phyloP scores from a whole-genome alignment of 2,888 invertebrate species.

The Dryadula phaetusa region DNA sequence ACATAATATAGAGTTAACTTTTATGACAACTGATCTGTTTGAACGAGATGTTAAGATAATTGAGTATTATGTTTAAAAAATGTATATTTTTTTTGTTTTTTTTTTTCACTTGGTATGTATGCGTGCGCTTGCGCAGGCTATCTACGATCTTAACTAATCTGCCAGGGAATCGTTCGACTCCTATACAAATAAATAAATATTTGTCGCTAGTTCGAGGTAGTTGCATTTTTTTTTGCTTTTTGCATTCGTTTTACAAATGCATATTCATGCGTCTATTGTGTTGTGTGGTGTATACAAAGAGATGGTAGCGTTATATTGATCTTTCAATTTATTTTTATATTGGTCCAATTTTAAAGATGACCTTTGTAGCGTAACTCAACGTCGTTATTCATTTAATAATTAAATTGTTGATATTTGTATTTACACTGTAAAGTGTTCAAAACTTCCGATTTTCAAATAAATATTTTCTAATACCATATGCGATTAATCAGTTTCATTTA shows the following conservation, averaged over 20 bases:
- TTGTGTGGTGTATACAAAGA: too few species aligned
- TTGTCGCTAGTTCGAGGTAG: conserved; percentile 40
- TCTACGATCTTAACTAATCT: conserved; percentile 53
- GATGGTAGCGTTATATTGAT: too few species aligned
- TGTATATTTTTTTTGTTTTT: conserved; percentile 25
- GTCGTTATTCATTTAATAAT: too few species aligned
- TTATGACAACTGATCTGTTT: conserved; percentile 26
- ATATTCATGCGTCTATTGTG: too few species aligned
- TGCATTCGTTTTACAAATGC: background rate
- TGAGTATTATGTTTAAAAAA: conserved; percentile 11
- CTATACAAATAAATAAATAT: conserved; percentile 45
- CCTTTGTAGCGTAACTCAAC: too few species aligned
- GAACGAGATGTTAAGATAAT: conserved; percentile 28
- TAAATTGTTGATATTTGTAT: too few species aligned
- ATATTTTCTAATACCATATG: too few species aligned
- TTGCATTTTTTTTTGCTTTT: background rate
- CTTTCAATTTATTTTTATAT: too few species aligned
- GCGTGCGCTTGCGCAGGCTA: conserved; percentile 41
- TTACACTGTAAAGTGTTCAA: too few species aligned
- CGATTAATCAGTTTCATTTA: too few species aligned
- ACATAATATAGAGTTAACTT: conserved; percentile 13
- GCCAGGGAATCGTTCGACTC: conserved; percentile 52
- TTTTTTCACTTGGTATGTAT: conserved; percentile 42
- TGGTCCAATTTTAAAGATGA: too few species aligned
- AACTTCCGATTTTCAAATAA: too few species aligned